A percentile compares a stretch with the other conserved stretches of the same genome.
phyloP scores from a whole-genome alignment of 2,797 vertebrate species.

The Poecilia gillii region DNA sequence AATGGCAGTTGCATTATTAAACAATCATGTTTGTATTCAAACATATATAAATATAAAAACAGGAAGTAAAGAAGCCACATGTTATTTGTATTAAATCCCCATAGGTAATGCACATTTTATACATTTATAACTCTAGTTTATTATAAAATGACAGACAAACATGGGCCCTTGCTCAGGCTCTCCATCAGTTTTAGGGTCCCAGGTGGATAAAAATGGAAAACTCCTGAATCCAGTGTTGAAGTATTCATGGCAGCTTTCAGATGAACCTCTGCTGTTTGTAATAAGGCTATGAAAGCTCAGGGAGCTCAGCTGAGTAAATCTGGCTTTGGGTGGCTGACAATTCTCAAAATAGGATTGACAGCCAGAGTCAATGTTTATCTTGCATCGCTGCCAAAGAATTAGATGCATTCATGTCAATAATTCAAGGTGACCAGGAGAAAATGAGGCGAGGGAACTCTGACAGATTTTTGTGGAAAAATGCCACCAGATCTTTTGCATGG shows the following conservation, averaged over 20 bases:
- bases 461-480: not conserved
- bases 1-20: no score
- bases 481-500: not conserved
- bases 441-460: not conserved
- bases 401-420: not conserved
- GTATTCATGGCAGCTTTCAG: not conserved
- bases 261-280: constrained; percentile 12
- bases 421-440: not conserved
- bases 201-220: no score
- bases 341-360: constrained; percentile 51
- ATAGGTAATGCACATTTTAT: no score
- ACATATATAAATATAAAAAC: no score
- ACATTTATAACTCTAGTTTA: no score
- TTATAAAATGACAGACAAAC: no score
- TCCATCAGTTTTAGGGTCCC: no score
- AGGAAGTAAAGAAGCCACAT: no score
- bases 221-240: constrained; percentile 9
- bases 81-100: no score
- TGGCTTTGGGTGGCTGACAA: constrained; percentile 61
- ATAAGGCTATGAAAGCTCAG: constrained; percentile 56
- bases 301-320: constrained; percentile 60
- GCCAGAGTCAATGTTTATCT: not conserved
- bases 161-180: no score
- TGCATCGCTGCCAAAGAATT: constrained; percentile 21
- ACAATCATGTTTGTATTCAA: no score